Evolutionary conservation across 2,888 invertebrate species (phyloP).

Genomic region (Pyralis farinalis): DNA sequence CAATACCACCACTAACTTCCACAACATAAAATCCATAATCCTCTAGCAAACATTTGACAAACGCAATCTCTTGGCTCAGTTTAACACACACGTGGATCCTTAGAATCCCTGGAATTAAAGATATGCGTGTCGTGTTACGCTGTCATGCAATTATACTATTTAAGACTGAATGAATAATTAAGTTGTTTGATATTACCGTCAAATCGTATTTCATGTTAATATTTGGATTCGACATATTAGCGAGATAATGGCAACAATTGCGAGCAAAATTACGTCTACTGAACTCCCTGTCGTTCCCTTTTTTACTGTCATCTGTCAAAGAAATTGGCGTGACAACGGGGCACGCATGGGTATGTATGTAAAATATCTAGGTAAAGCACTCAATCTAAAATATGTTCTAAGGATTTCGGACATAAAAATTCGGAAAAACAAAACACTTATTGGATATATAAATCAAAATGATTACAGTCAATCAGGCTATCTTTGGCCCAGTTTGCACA

Average conservation of each 20-base stretch:
- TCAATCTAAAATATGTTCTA: too few species aligned
- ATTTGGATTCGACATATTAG: conserved; percentile 4
- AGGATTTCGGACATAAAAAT: too few species aligned
- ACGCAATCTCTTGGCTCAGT: conserved; percentile 6
- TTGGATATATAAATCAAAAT: too few species aligned
- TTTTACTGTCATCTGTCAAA: too few species aligned
- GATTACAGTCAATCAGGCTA: too few species aligned
- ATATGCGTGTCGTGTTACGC: conserved; percentile 19
- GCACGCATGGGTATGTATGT: too few species aligned
- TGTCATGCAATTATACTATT: conserved; percentile 8
- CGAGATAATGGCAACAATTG: conserved; percentile 5
- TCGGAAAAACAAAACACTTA: too few species aligned
- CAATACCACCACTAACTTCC: conserved; percentile 21
- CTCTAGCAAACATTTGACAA: neutral
- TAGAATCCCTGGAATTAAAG: conserved; percentile 17
- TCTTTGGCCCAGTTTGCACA: too few species aligned
- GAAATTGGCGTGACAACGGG: too few species aligned
- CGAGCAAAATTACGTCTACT: conserved; percentile 2
- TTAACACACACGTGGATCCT: conserved; percentile 17
- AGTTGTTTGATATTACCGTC: conserved; percentile 1
- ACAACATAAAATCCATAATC: conserved; percentile 20
- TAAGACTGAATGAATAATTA: conserved; percentile 4
- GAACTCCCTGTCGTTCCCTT: too few species aligned
- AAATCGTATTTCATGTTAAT: conserved; percentile 4
- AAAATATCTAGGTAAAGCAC: too few species aligned